Evolutionary conservation across 1,140 invertebrate genomes (phyloP), one percentile per base, ranked within the genome.

Genomic region (Macrostomum lignano): DNA sequence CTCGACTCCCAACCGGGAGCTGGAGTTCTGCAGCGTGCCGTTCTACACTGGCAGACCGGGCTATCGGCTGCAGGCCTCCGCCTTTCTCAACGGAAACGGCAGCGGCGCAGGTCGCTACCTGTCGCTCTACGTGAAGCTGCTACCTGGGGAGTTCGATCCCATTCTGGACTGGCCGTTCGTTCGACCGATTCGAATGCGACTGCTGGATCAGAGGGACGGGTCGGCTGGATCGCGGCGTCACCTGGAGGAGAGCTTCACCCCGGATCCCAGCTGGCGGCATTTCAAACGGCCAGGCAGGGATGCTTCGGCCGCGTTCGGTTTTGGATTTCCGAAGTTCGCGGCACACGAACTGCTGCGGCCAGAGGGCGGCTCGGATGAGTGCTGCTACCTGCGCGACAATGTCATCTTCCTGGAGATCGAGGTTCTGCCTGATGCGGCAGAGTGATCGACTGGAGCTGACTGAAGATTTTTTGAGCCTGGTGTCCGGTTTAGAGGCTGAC

Each of bases 31-130:
- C 19, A 81, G 76, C 37, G 70, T 74, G 34, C 73, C 78, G 2
- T 91, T 88, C 51, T 81, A 79, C 50, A 82, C 79, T 51, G 76
- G 73, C 59, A 75, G 81, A 58, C 79, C 81, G 54, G 82, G 81
- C 40, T 91, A 91, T 58, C 84, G 82, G 53, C 65, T 88, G 43
- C 60, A 79, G 66, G 78, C 76, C 13, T 82, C 78, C 2, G 65
- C 84, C 31, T 86, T 84, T 56, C 65, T 82, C 22, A 84, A 84
- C 51, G 82, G 82, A 39, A 88, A 88, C 46, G 81, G 82, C 7
- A 73, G 76, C 3, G 79, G 79, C 14, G 78, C 86, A 51, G 71
- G 71, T 3, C 74, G 71, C 38, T 79, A 84, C 52, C 66, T 88
- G 38, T 86, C 79, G 1, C 70, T 84, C 17, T 91, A 88, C 58